Percentiles rank a stretch among this genome's conserved stretches.
Conservation (phyloP, 2,797 vertebrate genomes). For the Smutsia temminckii region DNA sequence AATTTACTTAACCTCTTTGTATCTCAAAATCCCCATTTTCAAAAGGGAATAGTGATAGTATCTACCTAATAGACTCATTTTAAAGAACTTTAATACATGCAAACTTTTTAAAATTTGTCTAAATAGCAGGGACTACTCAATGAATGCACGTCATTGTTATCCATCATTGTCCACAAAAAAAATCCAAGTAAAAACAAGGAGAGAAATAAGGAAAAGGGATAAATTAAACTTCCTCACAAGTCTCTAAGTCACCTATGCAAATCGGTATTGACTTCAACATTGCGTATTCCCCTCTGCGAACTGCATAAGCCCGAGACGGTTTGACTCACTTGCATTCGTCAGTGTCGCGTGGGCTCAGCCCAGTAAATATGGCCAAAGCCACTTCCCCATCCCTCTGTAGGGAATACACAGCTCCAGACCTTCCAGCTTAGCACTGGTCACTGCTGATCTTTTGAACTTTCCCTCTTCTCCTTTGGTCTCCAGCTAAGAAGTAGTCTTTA, state of each 20-base stretch:
- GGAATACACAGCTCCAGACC: neutral
- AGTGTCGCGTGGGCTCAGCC: neutral
- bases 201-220: neutral
- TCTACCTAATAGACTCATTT: neutral
- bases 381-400: neutral
- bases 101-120: neutral
- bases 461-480: neutral
- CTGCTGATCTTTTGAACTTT: neutral
- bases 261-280: conserved; percentile 7
- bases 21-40: neutral
- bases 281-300: neutral
- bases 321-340: neutral
- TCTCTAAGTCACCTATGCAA: conserved; percentile 26
- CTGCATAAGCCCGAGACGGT: neutral
- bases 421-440: neutral
- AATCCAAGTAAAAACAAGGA: neutral
- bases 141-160: neutral
- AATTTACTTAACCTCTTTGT: neutral
- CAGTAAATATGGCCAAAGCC: neutral
- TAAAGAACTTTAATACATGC: neutral
- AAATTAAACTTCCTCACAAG: neutral
- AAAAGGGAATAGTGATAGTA: neutral
- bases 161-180: neutral
- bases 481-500: neutral
- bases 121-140: neutral